phyloP scores from a whole-genome alignment of 2,113 vertebrate species.

The Lota lota region DNA sequence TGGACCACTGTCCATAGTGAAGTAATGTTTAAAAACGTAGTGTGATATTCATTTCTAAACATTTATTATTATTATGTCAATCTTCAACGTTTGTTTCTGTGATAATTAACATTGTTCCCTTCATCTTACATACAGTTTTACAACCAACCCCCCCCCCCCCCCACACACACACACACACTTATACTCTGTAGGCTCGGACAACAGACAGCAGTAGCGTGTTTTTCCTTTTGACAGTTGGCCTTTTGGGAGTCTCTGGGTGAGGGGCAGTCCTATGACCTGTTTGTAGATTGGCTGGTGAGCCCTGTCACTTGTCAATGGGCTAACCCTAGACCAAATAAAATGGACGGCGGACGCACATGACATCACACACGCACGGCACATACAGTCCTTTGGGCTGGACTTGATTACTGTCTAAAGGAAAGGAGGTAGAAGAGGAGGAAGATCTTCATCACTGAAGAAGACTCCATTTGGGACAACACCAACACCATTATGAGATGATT shows the following conservation, averaged over 20 bases:
- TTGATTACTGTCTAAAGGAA: too few species aligned
- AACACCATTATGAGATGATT: too few species aligned
- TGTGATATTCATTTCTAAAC: constrained; percentile 64
- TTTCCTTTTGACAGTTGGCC: constrained; percentile 27
- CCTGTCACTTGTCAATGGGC: constrained; percentile 12
- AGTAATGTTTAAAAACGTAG: constrained; percentile 61
- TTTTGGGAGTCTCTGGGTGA: not conserved
- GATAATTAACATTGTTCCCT: constrained; percentile 52
- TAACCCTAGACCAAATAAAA: constrained; percentile 17
- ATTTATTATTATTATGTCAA: constrained; percentile 33
- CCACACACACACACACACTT: constrained; percentile 45
- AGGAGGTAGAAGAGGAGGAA: too few species aligned
- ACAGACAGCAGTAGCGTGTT: constrained; percentile 48
- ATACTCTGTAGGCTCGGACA: constrained; percentile 1
- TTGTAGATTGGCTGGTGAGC: constrained; percentile 41
- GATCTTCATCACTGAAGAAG: too few species aligned
- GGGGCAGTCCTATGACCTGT: constrained; percentile 39
- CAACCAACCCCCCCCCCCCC: too few species aligned
- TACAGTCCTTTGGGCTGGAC: too few species aligned
- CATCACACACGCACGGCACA: constrained; percentile 39
- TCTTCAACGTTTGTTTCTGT: constrained; percentile 12
- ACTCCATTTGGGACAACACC: too few species aligned
- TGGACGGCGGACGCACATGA: constrained; percentile 41
- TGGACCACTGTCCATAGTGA: constrained; percentile 46
- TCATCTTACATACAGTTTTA: constrained; percentile 54